Evolutionary conservation across 2,797 vertebrate species (phyloP), one percentile per base, ranked within the genome.

Genomic region (Poeciliopsis infans): DNA sequence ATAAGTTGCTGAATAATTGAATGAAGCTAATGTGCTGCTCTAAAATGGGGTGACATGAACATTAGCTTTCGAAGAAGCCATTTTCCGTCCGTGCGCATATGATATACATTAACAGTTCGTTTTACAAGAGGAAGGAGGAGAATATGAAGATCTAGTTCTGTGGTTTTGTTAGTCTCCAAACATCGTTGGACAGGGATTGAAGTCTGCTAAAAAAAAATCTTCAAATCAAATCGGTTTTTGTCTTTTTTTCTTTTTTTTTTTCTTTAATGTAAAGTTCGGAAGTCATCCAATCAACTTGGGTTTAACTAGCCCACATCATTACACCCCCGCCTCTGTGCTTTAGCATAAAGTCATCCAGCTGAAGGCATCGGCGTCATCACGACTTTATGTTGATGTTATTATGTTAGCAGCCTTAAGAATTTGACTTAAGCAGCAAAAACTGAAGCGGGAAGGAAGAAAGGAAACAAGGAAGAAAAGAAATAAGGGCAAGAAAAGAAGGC

Each of bases 1-100:
- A 85, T 53, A 83, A 87, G 71, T 88, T 93, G 88, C 85, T 93
- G 91, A 93, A 94, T 94, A 93, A 95, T 92, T 93, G 78, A 95
- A 92, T 93, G 76, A 89, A 88, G 88, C 88, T 94, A 92, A 94
- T 93, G 90, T 75, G 87, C 77, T 83, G 76, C 82, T 87, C 79
- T 87, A 81, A 88, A 86, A 75, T 75, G 72, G 61, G 46, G 41
- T 15, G 68, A 55, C 51, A 74, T 74, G 23, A n/a, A 55, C 49
- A 39, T 55, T 70, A 70, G 68, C 68, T 45, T 45, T 70, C 25
- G n/a, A 70, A 70, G 25, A 46, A 70, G 43, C 23, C 39, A 43
- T 43, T 45, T 45, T 45, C 68, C 41, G 3, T 4, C 66, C 1
- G 23, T 25, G 23, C 2, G 11, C 39, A 5, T 41, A 68, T 43